These are phyloP conservation scores for Phasia obesa DNA, from an alignment of 2,888 invertebrate genomes.

Conservation along the genomic window DNA sequence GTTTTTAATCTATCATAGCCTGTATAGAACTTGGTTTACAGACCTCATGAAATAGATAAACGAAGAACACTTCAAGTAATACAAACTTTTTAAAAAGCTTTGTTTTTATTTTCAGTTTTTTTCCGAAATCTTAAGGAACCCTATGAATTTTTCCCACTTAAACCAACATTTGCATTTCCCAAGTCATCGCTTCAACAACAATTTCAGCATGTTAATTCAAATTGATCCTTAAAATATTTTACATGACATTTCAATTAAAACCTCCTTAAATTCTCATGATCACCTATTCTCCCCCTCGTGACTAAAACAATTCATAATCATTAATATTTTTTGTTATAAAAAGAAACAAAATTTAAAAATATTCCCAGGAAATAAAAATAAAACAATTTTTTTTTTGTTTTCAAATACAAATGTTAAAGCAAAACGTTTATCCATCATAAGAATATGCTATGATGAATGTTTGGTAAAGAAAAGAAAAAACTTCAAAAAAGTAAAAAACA, in stretches of 20 bases:
- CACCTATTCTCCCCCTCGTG: slow-evolving; percentile 58
- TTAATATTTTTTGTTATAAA: slow-evolving; percentile 20
- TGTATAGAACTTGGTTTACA: too few relatives aligned
- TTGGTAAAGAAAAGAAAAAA: slow-evolving; percentile 8
- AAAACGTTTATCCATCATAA: slow-evolving; percentile 44
- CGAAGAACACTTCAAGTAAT: background rate
- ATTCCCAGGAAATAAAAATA: slow-evolving; percentile 59
- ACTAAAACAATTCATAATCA: slow-evolving; percentile 38
- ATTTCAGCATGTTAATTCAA: slow-evolving; percentile 30
- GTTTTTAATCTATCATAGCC: too few relatives aligned
- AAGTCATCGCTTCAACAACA: background rate
- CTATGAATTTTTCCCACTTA: background rate
- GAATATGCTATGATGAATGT: slow-evolving; percentile 46
- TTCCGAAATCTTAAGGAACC: background rate
- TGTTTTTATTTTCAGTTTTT: background rate
- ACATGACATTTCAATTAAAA: slow-evolving; percentile 65
- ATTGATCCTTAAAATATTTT: slow-evolving; percentile 41
- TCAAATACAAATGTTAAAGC: slow-evolving; percentile 2
- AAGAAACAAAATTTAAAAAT: slow-evolving; percentile 34
- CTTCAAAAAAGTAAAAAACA: background rate
- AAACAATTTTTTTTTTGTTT: slow-evolving; percentile 30
- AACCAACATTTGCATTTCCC: background rate
- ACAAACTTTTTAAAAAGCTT: background rate
- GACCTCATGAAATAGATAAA: too few relatives aligned
- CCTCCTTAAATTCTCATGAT: slow-evolving; percentile 69